Evolutionary conservation across 2,888 invertebrate species (phyloP).

Genomic region (Coremacera marginata): DNA sequence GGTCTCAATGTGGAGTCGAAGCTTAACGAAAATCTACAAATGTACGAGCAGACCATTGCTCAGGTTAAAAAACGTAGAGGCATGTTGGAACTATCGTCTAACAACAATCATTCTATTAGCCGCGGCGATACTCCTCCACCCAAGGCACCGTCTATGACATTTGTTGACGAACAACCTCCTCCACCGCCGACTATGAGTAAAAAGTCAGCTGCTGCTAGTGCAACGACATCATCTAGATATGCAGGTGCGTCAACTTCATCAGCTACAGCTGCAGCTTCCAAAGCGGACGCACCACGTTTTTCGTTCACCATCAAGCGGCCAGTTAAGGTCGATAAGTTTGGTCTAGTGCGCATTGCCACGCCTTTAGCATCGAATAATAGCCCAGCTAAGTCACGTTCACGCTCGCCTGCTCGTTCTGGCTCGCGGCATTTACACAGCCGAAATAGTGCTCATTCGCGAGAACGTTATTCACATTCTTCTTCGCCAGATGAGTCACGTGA

Average conservation of each 20-base stretch:
- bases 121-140: slow-evolving; percentile 53
- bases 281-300: slow-evolving; percentile 50
- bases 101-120: slow-evolving; percentile 41
- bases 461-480: slow-evolving; percentile 42
- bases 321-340: slow-evolving; percentile 81
- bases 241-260: slow-evolving; percentile 11
- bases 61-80: slow-evolving; percentile 51
- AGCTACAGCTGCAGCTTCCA: slow-evolving; percentile 25
- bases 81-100: slow-evolving; percentile 20
- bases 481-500: not conserved
- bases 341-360: slow-evolving; percentile 77
- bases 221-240: not conserved
- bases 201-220: not conserved
- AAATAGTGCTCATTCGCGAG: slow-evolving; percentile 69
- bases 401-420: slow-evolving; percentile 55
- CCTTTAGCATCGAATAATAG: slow-evolving; percentile 66
- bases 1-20: slow-evolving; percentile 68
- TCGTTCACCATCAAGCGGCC: slow-evolving; percentile 68
- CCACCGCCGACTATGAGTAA: slow-evolving; percentile 31
- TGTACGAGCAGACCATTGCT: slow-evolving; percentile 65
- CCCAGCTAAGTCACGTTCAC: slow-evolving; percentile 45
- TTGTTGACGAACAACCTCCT: slow-evolving; percentile 28
- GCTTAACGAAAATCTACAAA: slow-evolving; percentile 57
- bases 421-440: slow-evolving; percentile 59
- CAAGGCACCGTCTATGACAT: slow-evolving; percentile 48